These are phyloP conservation scores for Axea sp. DNA, from an alignment of 2,888 invertebrate genomes.

Conservation along the genomic window DNA sequence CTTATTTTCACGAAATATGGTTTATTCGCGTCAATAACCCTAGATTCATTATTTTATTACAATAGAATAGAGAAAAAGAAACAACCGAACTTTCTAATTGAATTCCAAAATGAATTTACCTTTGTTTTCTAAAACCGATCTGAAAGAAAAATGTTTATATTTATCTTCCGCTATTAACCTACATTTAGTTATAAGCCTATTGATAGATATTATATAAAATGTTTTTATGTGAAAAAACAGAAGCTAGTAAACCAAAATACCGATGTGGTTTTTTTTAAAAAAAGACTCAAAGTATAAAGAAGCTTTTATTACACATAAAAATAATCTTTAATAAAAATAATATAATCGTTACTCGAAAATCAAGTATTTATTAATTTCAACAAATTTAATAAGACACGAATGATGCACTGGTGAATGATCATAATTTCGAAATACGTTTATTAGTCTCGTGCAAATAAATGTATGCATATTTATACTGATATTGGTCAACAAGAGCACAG, in stretches of 20 bases:
- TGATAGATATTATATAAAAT: no score
- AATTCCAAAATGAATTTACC: slow-evolving; percentile 33
- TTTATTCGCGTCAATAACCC: no score
- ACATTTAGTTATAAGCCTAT: slow-evolving; percentile 40
- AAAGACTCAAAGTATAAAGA: no score
- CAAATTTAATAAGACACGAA: slow-evolving; percentile 19
- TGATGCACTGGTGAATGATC: not conserved
- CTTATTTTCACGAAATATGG: no score
- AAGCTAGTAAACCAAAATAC: no score
- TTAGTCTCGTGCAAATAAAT: slow-evolving; percentile 35
- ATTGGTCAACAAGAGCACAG: slow-evolving; percentile 19
- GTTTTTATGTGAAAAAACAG: no score
- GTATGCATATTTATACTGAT: slow-evolving; percentile 39
- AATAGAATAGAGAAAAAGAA: slow-evolving; percentile 16
- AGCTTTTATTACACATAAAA: no score
- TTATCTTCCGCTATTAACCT: slow-evolving; percentile 34
- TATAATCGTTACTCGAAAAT: no score
- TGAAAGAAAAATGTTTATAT: slow-evolving; percentile 5
- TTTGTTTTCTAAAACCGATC: slow-evolving; percentile 21
- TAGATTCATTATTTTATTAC: slow-evolving; percentile 33
- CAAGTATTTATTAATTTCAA: not conserved
- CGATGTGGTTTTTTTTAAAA: no score
- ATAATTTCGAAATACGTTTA: slow-evolving; percentile 17
- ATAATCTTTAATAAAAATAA: no score
- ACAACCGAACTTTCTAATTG: slow-evolving; percentile 31